Conservation (phyloP, 2,888 invertebrate species). For the Dendrolimus pini region DNA sequence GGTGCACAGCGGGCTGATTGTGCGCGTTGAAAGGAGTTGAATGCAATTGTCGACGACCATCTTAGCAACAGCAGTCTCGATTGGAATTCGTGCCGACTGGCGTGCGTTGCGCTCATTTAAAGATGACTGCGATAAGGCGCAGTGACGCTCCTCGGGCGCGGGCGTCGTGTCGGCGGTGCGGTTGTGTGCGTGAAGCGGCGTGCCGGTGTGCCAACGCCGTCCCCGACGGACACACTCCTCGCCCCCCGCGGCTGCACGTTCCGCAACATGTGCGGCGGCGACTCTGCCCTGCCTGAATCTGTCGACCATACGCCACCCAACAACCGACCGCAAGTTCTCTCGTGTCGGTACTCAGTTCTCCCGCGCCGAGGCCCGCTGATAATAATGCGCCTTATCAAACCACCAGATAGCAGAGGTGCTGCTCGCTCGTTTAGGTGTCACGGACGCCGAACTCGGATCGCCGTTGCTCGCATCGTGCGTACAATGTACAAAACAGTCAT, state of each 20-base stretch:
- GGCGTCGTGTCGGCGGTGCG: slow-evolving; percentile 56
- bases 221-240: slow-evolving; percentile 49
- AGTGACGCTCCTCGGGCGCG: slow-evolving; percentile 68
- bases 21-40: slow-evolving; percentile 61
- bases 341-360: slow-evolving; percentile 46
- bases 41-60: slow-evolving; percentile 51
- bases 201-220: slow-evolving; percentile 50
- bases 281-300: slow-evolving; percentile 31
- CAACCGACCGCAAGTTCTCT: slow-evolving; percentile 45
- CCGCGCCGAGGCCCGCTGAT: slow-evolving; percentile 61
- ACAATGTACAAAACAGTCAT: slow-evolving; percentile 32
- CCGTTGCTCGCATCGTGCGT: slow-evolving; percentile 39
- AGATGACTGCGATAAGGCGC: slow-evolving; percentile 74
- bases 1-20: slow-evolving; percentile 32
- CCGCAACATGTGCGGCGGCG: slow-evolving; percentile 64
- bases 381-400: slow-evolving; percentile 62
- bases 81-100: slow-evolving; percentile 68
- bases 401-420: slow-evolving; percentile 74
- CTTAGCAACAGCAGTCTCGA: slow-evolving; percentile 51
- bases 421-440: slow-evolving; percentile 69
- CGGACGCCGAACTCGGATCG: slow-evolving; percentile 51
- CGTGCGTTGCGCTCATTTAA: slow-evolving; percentile 69
- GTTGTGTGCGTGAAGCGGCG: slow-evolving; percentile 57
- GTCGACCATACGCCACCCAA: slow-evolving; percentile 37
- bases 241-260: slow-evolving; percentile 49